These are phyloP conservation scores for Doryteuthis pealeii DNA, from an alignment of 1,140 invertebrate genomes.

Conservation along the genomic window DNA sequence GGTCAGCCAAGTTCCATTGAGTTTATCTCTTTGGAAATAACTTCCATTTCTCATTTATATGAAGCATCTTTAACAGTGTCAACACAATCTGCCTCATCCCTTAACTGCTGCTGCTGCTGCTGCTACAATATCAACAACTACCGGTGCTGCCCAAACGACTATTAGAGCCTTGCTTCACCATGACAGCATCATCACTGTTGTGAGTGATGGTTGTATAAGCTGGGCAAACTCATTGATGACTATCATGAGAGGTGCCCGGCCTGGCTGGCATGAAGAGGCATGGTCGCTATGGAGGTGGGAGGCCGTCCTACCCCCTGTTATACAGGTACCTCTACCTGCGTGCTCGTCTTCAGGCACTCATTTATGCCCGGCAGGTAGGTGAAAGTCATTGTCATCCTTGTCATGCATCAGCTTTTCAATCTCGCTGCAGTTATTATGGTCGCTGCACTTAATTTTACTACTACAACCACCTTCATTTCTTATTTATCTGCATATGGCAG, in stretches of 20 bases:
- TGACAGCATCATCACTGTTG: constrained; percentile 3
- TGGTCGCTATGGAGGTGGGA: constrained; percentile 10
- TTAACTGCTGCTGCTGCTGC: too few species aligned
- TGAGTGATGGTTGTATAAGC: constrained; percentile 1
- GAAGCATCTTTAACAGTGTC: too few species aligned
- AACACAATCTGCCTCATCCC: too few species aligned
- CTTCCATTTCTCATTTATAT: too few species aligned
- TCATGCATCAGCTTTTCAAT: neutral
- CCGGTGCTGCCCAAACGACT: too few species aligned
- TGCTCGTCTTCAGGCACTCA: neutral
- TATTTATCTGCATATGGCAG: neutral
- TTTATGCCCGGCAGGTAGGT: constrained; percentile 8
- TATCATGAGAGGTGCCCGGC: constrained; percentile 8
- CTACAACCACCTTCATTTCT: neutral
- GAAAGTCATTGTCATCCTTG: constrained; percentile 6
- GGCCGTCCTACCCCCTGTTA: neutral
- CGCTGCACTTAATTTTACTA: too few species aligned
- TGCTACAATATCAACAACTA: too few species aligned
- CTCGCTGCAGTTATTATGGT: neutral
- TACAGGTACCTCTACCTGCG: constrained; percentile 7
- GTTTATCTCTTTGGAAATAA: too few species aligned
- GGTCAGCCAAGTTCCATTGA: too few species aligned
- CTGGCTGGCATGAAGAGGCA: constrained; percentile 8
- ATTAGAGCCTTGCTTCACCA: neutral
- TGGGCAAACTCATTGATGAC: constrained; percentile 5